phyloP scores from a whole-genome alignment of 2,113 vertebrate genomes.

The Australoheros scitulus region DNA sequence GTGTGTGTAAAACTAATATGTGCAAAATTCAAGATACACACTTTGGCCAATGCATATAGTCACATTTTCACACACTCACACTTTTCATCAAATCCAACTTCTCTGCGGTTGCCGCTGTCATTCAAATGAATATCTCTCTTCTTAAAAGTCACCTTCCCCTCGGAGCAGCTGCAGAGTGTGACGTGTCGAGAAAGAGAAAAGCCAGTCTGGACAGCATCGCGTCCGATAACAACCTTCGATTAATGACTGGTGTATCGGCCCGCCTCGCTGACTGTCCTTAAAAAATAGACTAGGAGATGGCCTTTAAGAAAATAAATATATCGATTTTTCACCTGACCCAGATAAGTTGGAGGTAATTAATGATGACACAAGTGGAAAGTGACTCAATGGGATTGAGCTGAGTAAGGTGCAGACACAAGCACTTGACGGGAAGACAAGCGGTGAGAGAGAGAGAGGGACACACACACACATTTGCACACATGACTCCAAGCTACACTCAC shows the following conservation, averaged over 20 bases:
- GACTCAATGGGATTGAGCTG: slow-evolving; percentile 55
- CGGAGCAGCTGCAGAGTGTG: neutral
- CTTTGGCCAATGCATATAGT: neutral
- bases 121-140: slow-evolving; percentile 37
- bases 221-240: slow-evolving; percentile 69
- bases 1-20: slow-evolving; percentile 41
- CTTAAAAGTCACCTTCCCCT: slow-evolving; percentile 72
- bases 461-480: neutral
- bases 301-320: slow-evolving; percentile 72
- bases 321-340: slow-evolving; percentile 59
- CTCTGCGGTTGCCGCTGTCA: slow-evolving; percentile 1
- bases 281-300: slow-evolving; percentile 55
- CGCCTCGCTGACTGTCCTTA: slow-evolving; percentile 37
- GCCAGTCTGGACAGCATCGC: neutral
- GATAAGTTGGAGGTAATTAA: slow-evolving; percentile 73
- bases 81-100: neutral
- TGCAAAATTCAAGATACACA: slow-evolving; percentile 10
- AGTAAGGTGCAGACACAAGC: slow-evolving; percentile 19
- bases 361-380: slow-evolving; percentile 53
- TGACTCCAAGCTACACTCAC: neutral
- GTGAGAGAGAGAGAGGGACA: neutral
- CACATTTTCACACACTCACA: neutral
- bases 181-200: slow-evolving; percentile 60
- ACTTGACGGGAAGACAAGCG: slow-evolving; percentile 5
- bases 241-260: slow-evolving; percentile 45